These are phyloP conservation scores for Seriola aureovittata DNA, from an alignment of 2,113 vertebrate genomes.

Conservation along the genomic window DNA sequence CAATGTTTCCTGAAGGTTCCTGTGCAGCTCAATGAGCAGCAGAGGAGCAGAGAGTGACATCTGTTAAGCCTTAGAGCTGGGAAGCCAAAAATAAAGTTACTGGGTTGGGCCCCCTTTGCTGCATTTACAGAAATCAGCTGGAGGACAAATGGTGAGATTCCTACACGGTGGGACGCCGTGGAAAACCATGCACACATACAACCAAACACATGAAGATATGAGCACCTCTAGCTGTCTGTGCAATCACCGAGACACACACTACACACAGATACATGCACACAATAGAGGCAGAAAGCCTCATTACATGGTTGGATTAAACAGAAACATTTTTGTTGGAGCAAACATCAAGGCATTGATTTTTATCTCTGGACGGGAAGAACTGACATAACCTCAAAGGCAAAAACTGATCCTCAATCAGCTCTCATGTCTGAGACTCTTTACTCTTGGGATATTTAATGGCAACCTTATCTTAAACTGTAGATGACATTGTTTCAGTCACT, in stretches of 20 bases:
- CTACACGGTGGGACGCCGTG: slow-evolving; percentile 53
- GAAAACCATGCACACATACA: slow-evolving; percentile 29
- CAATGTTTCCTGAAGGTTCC: slow-evolving; percentile 17
- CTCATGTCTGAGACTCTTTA: slow-evolving; percentile 46
- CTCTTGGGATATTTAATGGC: slow-evolving; percentile 48
- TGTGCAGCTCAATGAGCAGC: slow-evolving; percentile 38
- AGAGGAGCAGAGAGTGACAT: slow-evolving; percentile 76
- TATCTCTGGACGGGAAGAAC: slow-evolving; percentile 49
- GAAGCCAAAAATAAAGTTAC: slow-evolving; percentile 82
- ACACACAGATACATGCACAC: slow-evolving; percentile 24
- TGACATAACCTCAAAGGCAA: slow-evolving; percentile 64
- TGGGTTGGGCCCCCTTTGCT: slow-evolving; percentile 64
- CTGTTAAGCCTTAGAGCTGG: slow-evolving; percentile 79
- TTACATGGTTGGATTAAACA: slow-evolving; percentile 70
- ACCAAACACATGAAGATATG: background rate
- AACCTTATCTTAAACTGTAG: slow-evolving; percentile 53
- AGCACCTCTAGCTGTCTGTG: slow-evolving; percentile 28
- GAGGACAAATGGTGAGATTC: slow-evolving; percentile 82
- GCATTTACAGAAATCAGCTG: slow-evolving; percentile 82
- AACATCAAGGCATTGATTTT: slow-evolving; percentile 69
- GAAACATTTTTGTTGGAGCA: slow-evolving; percentile 63
- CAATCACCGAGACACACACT: background rate
- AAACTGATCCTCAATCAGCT: slow-evolving; percentile 55
- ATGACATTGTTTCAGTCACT: slow-evolving; percentile 72
- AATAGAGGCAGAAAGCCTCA: slow-evolving; percentile 29